Evolutionary conservation across 2,113 vertebrate species (phyloP).

Genomic region (Urocynchramus pylzowi): DNA sequence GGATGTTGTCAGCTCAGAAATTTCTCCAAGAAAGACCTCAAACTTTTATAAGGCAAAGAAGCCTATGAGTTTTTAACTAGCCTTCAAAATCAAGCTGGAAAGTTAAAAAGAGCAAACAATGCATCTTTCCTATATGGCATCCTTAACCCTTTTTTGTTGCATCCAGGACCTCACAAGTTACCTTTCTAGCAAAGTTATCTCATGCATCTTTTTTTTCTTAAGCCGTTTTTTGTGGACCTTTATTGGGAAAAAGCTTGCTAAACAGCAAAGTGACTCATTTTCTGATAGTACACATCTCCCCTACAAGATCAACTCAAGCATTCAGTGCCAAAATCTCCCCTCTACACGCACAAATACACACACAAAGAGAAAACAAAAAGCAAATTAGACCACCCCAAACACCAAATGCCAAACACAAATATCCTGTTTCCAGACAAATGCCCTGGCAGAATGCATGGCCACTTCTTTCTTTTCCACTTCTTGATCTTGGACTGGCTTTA

Average conservation of each 20-base stretch:
- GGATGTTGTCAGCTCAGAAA: neutral
- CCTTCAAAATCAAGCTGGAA: neutral
- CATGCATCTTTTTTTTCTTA: neutral
- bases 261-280: neutral
- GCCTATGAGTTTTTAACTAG: neutral
- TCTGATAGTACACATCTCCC: neutral
- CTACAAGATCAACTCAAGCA: neutral
- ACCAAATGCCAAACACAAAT: neutral
- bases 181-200: neutral
- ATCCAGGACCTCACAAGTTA: neutral
- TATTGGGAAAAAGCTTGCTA: neutral
- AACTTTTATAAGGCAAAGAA: neutral
- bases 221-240: neutral
- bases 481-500: neutral
- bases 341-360: neutral
- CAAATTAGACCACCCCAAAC: neutral
- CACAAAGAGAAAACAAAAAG: neutral
- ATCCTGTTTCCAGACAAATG: neutral
- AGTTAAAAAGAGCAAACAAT: neutral
- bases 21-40: neutral
- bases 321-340: neutral
- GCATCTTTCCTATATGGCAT: neutral
- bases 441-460: neutral
- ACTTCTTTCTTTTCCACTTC: neutral
- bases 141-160: neutral